Percentiles rank a stretch among this genome's conserved stretches.
Evolutionary conservation across 2,797 vertebrate species (phyloP).

Genomic region (Champsocephalus gunnari): DNA sequence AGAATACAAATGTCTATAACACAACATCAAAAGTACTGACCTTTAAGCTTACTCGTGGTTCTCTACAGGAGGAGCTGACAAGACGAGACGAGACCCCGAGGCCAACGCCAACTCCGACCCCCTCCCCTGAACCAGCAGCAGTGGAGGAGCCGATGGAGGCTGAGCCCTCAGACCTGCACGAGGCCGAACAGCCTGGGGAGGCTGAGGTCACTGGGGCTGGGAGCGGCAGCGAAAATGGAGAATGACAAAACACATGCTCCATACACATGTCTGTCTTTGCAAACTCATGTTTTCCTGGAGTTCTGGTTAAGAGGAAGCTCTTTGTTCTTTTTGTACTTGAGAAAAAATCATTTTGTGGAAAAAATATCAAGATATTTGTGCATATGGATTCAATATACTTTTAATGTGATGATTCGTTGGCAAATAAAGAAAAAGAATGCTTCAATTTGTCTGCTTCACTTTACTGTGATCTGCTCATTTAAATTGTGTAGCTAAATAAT

Average conservation of each 20-base stretch:
- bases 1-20: neutral
- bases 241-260: conserved; percentile 46
- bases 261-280: conserved; percentile 29
- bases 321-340: conserved; percentile 56
- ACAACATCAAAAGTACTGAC: neutral
- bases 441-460: conserved; percentile 3
- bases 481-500: no score
- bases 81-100: conserved; percentile 30
- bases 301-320: neutral
- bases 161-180: conserved; percentile 45
- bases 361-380: neutral
- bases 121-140: conserved; percentile 49
- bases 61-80: conserved; percentile 53
- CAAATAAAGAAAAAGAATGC: conserved; percentile 58
- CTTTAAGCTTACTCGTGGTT: neutral
- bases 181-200: conserved; percentile 42
- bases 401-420: conserved; percentile 20
- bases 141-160: conserved; percentile 71
- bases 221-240: conserved; percentile 49
- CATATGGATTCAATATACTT: conserved; percentile 13
- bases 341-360: conserved; percentile 36
- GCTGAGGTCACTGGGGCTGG: conserved; percentile 25
- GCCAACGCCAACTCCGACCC: no score
- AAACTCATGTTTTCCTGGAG: conserved; percentile 13
- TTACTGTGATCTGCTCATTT: no score